Conservation (phyloP, 2,797 vertebrate species). For the Calcarius lapponicus region DNA sequence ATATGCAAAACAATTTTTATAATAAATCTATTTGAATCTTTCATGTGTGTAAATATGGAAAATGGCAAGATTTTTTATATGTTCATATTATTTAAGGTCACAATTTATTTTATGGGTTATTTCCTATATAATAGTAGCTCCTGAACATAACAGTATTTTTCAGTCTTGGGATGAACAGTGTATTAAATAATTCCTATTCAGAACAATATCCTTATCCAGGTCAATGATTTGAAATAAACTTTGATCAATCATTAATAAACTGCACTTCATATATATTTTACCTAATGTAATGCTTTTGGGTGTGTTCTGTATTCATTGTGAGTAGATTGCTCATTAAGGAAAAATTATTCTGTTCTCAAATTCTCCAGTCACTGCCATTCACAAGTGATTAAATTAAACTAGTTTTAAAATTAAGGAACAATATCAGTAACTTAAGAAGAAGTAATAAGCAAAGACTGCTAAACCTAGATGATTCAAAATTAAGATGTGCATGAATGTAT, state of each 20-base stretch:
- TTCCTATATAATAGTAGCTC: neutral
- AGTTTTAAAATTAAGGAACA: neutral
- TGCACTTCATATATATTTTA: neutral
- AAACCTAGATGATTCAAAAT: neutral
- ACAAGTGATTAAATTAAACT: neutral
- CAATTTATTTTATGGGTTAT: neutral
- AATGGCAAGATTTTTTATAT: neutral
- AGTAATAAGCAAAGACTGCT: neutral
- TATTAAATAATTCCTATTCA: constrained; percentile 2
- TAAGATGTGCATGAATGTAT: neutral
- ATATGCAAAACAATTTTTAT: neutral
- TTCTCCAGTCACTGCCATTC: neutral
- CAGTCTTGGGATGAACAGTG: neutral
- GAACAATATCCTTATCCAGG: neutral
- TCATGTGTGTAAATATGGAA: neutral
- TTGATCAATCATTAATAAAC: neutral
- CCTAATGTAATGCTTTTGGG: neutral
- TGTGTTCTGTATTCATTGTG: constrained; percentile 28
- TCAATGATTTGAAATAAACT: constrained; percentile 5
- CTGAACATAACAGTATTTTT: neutral
- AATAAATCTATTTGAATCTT: neutral
- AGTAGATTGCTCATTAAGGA: neutral
- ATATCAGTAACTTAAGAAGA: neutral
- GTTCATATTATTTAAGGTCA: neutral
- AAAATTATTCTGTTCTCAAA: neutral